A percentile compares a stretch with the other conserved stretches of the same genome.
These are phyloP conservation scores for Trissonchulus latispiculum DNA, from an alignment of 2,888 invertebrate genomes.

Conservation along the genomic window DNA sequence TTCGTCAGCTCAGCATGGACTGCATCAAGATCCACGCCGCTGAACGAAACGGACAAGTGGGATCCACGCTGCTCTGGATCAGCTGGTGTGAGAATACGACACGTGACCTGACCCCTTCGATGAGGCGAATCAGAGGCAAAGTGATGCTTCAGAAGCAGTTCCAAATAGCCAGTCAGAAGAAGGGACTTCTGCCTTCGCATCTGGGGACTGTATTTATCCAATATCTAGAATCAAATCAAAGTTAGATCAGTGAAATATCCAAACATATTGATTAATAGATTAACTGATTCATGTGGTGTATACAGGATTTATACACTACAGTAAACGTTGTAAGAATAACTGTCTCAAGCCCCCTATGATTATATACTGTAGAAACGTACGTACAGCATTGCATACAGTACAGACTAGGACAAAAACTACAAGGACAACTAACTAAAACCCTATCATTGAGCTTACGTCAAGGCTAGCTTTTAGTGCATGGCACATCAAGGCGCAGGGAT, in stretches of 20 bases:
- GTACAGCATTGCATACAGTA: too few relatives aligned
- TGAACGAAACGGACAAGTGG: constrained; percentile 51
- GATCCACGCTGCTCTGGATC: constrained; percentile 51
- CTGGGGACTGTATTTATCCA: constrained; percentile 48
- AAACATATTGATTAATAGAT: too few relatives aligned
- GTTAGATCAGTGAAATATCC: too few relatives aligned
- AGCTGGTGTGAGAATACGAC: constrained; percentile 50
- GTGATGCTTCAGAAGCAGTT: constrained; percentile 45
- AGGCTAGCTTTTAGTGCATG: constrained; percentile 48
- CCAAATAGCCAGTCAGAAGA: constrained; percentile 53
- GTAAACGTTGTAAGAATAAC: too few relatives aligned
- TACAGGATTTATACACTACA: too few relatives aligned
- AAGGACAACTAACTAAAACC: too few relatives aligned
- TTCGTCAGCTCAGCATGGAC: constrained; percentile 48
- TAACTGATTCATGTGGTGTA: too few relatives aligned
- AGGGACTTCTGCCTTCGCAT: constrained; percentile 48
- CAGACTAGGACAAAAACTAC: too few relatives aligned
- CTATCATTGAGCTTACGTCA: too few relatives aligned
- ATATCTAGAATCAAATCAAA: constrained; percentile 44
- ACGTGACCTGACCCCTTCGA: constrained; percentile 28
- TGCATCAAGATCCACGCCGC: constrained; percentile 42
- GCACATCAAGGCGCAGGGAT: constrained; percentile 50
- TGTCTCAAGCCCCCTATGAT: too few relatives aligned
- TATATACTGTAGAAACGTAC: too few relatives aligned
- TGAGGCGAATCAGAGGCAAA: constrained; percentile 30